A percentile compares a stretch with the other conserved stretches of the same genome.
Evolutionary conservation across 2,113 vertebrate species (phyloP).

Genomic region (Cottus gobio): DNA sequence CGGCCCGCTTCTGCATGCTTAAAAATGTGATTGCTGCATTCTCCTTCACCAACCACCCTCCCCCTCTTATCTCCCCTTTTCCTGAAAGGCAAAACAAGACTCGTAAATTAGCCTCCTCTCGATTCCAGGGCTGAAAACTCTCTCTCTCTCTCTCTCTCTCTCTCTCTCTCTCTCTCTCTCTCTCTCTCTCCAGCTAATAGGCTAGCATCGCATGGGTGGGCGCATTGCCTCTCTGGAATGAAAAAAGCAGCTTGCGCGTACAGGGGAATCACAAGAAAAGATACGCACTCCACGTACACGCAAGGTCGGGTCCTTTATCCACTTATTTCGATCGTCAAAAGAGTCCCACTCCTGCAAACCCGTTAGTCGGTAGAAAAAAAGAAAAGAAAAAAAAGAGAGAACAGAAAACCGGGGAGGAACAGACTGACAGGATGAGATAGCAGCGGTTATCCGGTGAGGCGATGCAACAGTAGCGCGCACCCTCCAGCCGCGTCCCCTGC

Average conservation of each 20-base stretch:
- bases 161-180: constrained; percentile 52
- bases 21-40: constrained; percentile 85
- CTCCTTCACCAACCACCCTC: constrained; percentile 82
- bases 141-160: constrained; percentile 43
- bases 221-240: constrained; percentile 74
- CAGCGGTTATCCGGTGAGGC: constrained; percentile 79
- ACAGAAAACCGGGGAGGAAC: constrained; percentile 38
- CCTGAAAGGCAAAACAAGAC: constrained; percentile 82
- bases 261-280: constrained; percentile 66
- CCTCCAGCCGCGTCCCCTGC: constrained; percentile 81
- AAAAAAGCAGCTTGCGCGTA: constrained; percentile 70
- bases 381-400: not conserved
- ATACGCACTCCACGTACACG: constrained; percentile 69
- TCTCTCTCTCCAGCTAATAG: constrained; percentile 78
- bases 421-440: constrained; percentile 63
- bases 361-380: constrained; percentile 5
- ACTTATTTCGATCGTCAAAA: constrained; percentile 40
- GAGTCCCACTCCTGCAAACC: constrained; percentile 43
- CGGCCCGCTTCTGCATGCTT: constrained; percentile 86
- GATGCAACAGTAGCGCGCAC: constrained; percentile 84
- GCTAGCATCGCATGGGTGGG: constrained; percentile 82
- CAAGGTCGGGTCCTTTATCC: constrained; percentile 66
- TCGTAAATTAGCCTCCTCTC: constrained; percentile 83
- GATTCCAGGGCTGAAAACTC: constrained; percentile 71
- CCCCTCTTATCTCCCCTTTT: constrained; percentile 74